Conservation (phyloP, 2,888 invertebrate species). For the Chloroclysta siterata region DNA sequence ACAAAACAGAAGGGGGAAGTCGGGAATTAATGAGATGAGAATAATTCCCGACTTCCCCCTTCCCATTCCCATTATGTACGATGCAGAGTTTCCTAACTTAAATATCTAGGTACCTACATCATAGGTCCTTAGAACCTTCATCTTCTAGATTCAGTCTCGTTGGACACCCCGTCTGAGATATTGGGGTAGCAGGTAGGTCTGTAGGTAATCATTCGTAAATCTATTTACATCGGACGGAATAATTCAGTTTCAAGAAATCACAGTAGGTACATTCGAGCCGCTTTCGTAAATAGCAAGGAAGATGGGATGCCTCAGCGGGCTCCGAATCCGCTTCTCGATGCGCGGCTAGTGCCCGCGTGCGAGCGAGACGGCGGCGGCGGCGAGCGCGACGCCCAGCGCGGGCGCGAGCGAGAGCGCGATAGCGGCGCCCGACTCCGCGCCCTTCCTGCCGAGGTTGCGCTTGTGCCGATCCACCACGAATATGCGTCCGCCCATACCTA, state of each 20-base stretch:
- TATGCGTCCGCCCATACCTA: conserved; percentile 96
- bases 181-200: too few species aligned
- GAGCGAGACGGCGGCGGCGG: conserved; percentile 12
- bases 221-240: not conserved
- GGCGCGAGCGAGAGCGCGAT: conserved; percentile 28
- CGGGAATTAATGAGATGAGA: too few species aligned
- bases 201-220: not conserved
- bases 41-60: too few species aligned
- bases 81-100: too few species aligned
- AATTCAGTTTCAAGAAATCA: not conserved
- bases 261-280: not conserved
- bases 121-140: too few species aligned
- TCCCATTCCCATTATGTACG: too few species aligned
- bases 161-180: too few species aligned
- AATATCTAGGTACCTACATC: too few species aligned
- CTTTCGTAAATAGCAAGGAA: not conserved
- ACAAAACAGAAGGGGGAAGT: too few species aligned
- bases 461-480: conserved; percentile 93
- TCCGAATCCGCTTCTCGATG: not conserved
- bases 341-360: conserved; percentile 4
- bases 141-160: too few species aligned
- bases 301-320: too few species aligned
- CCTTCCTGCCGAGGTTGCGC: conserved; percentile 60
- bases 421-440: conserved; percentile 30
- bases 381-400: conserved; percentile 1